Percentiles rank a stretch among this genome's conserved stretches.
Conservation (phyloP, 2,797 vertebrate genomes). For the Pangasius sanitwongsei region DNA sequence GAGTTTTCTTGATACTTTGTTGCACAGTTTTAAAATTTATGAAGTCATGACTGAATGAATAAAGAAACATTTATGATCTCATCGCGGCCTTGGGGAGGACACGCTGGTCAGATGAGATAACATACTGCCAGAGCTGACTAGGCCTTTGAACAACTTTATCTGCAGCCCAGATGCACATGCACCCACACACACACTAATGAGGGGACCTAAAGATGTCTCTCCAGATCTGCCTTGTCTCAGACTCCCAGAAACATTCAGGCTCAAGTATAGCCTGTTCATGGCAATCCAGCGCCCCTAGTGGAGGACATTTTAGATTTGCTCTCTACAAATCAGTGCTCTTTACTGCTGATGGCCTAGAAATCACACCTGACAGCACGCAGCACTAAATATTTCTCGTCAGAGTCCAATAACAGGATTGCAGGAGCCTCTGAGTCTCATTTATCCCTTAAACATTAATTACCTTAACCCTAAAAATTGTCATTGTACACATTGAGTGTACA, state of each 20-base stretch:
- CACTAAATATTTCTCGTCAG: background rate
- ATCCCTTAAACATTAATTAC: background rate
- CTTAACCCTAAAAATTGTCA: background rate
- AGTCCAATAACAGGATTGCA: background rate
- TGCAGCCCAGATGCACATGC: slow-evolving; percentile 65
- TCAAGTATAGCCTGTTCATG: background rate
- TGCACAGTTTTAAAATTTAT: slow-evolving; percentile 2
- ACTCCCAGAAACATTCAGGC: slow-evolving; percentile 28
- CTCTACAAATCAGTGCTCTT: slow-evolving; percentile 3
- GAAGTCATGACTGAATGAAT: slow-evolving; percentile 35
- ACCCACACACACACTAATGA: slow-evolving; percentile 51
- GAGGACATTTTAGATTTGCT: background rate
- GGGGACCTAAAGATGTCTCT: slow-evolving; percentile 56
- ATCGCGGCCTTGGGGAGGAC: slow-evolving; percentile 66
- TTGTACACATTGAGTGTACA: background rate
- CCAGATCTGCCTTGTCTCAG: slow-evolving; percentile 42
- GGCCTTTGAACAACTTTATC: slow-evolving; percentile 77
- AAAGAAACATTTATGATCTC: slow-evolving; percentile 45
- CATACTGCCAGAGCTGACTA: slow-evolving; percentile 69
- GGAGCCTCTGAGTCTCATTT: background rate
- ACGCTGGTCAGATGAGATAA: slow-evolving; percentile 77
- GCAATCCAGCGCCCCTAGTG: slow-evolving; percentile 48
- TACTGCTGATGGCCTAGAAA: background rate
- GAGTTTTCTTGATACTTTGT: slow-evolving; percentile 51
- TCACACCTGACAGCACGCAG: background rate